Evolutionary conservation across 2,888 invertebrate species (phyloP), one percentile per base, ranked within the genome.

Genomic region (Polietes domitor): DNA sequence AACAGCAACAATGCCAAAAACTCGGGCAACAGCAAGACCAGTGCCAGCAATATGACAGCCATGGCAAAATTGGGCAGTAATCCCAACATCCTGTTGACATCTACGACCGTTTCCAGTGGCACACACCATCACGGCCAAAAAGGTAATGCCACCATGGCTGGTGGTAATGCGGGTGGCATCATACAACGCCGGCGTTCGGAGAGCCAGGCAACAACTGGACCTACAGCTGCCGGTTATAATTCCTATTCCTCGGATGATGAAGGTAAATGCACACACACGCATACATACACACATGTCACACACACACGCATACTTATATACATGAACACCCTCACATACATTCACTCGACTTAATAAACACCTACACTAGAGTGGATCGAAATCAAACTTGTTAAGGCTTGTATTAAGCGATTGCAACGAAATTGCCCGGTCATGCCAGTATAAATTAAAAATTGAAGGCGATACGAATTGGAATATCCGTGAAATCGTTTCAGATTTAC

Each of bases 221-320:
- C 88, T 1, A 87, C 61, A 61, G 68, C 68, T 6, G 88, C 89
- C 37, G 93, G 93, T 43, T 96, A 96, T 92, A 96, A 96, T 92
- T 97, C 96, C 90, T 97, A 96, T 91, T 97, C 97, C 88, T 97
- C 97, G 82, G 97, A 97, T 89, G 97, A 97, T 92, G 97, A 97
- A 96, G 97, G 97, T 97, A 95, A 93, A 43, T 68, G 41, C 43
- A 68, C 63, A 1, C 65, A 61, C n/a, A 61, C 61, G 50, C 24
- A 15, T 21, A 24, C 24, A 12, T 26, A 58, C 10, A 26, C 15
- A 61, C n/a, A 28, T 28, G n/a, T 21, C 61, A 28, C 10, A 58
- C 58, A 58, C 58, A 24, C 28, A 15, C 61, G 28, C 61, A n/a
- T n/a, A n/a, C n/a, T n/a, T n/a, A n/a, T n/a, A n/a, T n/a, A n/a